Base-by-base conservation (phyloP, 2,888 invertebrate genomes). In the Ptychoptera albimana region DNA sequence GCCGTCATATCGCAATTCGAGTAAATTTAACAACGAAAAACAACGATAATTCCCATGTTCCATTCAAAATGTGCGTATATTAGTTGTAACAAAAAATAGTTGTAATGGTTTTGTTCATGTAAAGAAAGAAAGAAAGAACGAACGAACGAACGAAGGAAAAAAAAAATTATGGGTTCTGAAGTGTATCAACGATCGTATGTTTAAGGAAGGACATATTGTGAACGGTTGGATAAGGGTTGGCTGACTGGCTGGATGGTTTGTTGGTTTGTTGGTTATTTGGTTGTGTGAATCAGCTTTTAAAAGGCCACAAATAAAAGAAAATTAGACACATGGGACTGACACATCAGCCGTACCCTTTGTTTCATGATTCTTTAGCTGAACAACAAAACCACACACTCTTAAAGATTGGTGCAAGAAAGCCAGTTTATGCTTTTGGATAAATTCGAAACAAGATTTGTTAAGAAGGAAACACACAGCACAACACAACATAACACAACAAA, bases 241-340 rank as follows among this genome's bases (percentile, higher is more conserved):
- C 23, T 23, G 23, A 23, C 23, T 23, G 23, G 23, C n/a, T n/a
- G n/a, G n/a, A n/a, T n/a, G n/a, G n/a, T n/a, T n/a, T n/a, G n/a
- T n/a, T n/a, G n/a, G n/a, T n/a, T n/a, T n/a, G n/a, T n/a, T n/a
- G n/a, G n/a, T n/a, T n/a, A n/a, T n/a, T 23, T 23, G 23, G 23
- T 23, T 23, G 23, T 23, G 23, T 23, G 23, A 13, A 11, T 12
- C 8, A n/a, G 30, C 39, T 38, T 45, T 45, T 38, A 45, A 45
- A 42, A 42, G 42, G 45, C 45, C 37, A 38, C 45, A 45, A 45
- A 45, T 45, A 45, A 45, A 45, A 42, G 37, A 45, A 45, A 45
- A 45, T 45, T 45, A 42, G 45, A 31, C 45, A 45, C 45, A 45
- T 45, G 45, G 42, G 45, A 45, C 45, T 42, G 42, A 37, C 41